A percentile compares a stretch with the other conserved stretches of the same genome.
Conservation (phyloP, 2,888 invertebrate genomes). For the Acleris holmiana region DNA sequence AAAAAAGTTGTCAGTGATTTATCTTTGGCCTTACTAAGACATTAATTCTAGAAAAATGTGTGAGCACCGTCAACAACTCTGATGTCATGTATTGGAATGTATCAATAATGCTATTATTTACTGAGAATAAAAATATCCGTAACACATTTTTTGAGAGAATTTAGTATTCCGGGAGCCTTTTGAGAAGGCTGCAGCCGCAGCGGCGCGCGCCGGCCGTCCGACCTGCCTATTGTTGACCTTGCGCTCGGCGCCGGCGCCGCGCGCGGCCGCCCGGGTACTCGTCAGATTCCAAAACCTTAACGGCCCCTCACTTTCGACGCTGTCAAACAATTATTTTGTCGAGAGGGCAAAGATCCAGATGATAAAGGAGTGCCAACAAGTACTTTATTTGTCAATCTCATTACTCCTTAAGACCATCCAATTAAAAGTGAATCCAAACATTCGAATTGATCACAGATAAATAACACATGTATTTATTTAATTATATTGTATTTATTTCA, state of each 20-base stretch:
- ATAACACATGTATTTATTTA: conserved; percentile 6
- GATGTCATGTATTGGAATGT: conserved; percentile 37
- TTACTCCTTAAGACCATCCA: conserved; percentile 1
- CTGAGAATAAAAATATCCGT: conserved; percentile 29
- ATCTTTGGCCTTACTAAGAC: conserved; percentile 32
- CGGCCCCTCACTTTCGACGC: neutral
- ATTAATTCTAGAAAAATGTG: conserved; percentile 33
- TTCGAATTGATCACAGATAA: conserved; percentile 22
- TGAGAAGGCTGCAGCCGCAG: conserved; percentile 1
- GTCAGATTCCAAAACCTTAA: conserved; percentile 6
- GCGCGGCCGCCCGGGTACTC: conserved; percentile 5
- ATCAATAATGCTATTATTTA: conserved; percentile 32
- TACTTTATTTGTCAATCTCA: conserved; percentile 22
- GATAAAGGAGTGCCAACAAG: conserved; percentile 19
- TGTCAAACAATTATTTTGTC: conserved; percentile 40
- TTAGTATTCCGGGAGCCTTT: conserved; percentile 13
- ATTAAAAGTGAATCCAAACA: conserved; percentile 15
- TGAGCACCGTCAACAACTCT: conserved; percentile 35
- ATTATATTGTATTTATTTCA: neutral
- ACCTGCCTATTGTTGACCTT: conserved; percentile 12
- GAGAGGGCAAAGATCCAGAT: conserved; percentile 30
- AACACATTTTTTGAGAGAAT: conserved; percentile 14
- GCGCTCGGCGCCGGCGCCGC: neutral
- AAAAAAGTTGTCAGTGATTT: conserved; percentile 14
- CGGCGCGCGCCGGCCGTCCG: conserved; percentile 11